Evolutionary conservation across 1,140 invertebrate genomes (phyloP), one percentile per base, ranked within the genome.

Genomic region (Trachelipus rathkii): DNA sequence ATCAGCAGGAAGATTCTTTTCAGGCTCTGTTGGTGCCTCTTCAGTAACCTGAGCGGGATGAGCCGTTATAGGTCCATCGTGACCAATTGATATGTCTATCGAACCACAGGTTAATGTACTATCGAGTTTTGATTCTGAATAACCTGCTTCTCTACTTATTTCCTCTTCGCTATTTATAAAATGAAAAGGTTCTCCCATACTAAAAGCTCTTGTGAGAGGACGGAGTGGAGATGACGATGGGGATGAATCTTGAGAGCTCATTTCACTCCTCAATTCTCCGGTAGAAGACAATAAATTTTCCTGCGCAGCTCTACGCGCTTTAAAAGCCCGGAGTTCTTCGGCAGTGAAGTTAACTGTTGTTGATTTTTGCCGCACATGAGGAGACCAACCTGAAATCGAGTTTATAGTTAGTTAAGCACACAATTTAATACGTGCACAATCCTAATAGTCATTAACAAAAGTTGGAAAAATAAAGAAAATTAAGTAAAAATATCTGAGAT

Each of bases 301-400:
- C 50, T 60, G 50, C 50, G 50, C 50, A 13, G 76, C 73, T 43
- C 77, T 72, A n/a, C 76, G 76, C 6, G 71, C 74, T 46, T 76
- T 77, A 46, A 82, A 78, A 33, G 83, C 83, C 21, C 83, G 50
- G n/a, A 83, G 81, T 75, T 84, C 84, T 46, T 84, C 82, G 1
- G 83, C 83, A 8, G 83, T 84, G 82, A 85, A 85, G 68, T 84
- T 83, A 53, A 85, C 83, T 19, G 84, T 85, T 13, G 85, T 84
- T 33, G 82, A 83, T 13, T 81, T 82, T 70, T 78, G 76, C 10
- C 82, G 68, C 44, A 68, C 46, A 45, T 79, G 76, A 43, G 76
- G 74, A 13, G 67, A 13, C 80, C 78, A 79, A 53, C 80, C 78
- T 78, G 73, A 33, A 73, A 71, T 67, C 7, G 9, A 46, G 74